Evolutionary conservation across 1,140 invertebrate species (phyloP), one percentile per base, ranked within the genome.

Genomic region (Drosophila tsacasi): DNA sequence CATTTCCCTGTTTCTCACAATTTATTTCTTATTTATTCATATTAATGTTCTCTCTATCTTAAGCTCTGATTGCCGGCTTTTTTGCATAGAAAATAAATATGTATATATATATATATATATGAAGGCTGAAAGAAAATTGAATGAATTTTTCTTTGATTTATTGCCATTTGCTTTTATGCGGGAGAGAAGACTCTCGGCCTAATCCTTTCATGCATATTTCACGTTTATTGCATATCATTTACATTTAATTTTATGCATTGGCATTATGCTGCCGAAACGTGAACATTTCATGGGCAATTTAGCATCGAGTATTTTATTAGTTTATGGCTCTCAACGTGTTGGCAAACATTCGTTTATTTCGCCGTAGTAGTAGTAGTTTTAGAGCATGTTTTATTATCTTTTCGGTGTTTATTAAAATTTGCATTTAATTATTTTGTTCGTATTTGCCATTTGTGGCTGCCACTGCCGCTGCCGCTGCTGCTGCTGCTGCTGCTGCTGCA

Each of bases 381-480:
- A 52, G 27, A 39, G 49, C 64, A 57, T 71, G 64, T 71, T 71
- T 72, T 50, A 73, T 73, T 54, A 58, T 58, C 71, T 58, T 76
- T 74, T 61, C 39, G 58, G 42, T 59, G 75, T 81, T 86, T 74
- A 82, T 85, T 86, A 85, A 86, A 86, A 86, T 82, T 86, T 72
- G 83, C 79, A 86, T 86, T 82, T 86, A 82, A 86, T 86, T 86
- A 84, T 84, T 84, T 80, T 71, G 81, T 85, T 73, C 69, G 49
- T 84, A 76, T 86, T 86, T 76, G 81, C 66, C 76, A 82, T 86
- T 86, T 83, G 83, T 72, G 79, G 83, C 67, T 68, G 73, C 71
- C 49, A 69, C 63, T 72, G 42, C 10, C 32, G 83, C 64, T 72
- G 72, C 65, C 40, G 74, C 63, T 72, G 42, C 7, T 46, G 42